These are phyloP conservation scores for Theretra japonica DNA, from an alignment of 2,888 invertebrate genomes.

Conservation along the genomic window DNA sequence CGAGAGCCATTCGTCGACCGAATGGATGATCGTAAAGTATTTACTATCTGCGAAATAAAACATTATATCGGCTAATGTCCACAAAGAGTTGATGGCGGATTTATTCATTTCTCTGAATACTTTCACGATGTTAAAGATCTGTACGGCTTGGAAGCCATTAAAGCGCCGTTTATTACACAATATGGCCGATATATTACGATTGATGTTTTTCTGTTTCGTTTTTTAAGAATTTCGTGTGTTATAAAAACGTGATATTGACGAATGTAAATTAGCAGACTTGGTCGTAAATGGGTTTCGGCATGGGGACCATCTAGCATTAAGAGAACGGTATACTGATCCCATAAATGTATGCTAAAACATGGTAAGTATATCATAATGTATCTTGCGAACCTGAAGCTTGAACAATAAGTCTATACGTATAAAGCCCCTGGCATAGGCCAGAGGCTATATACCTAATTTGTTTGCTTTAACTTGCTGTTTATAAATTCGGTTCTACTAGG, in stretches of 20 bases:
- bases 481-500: too few species aligned
- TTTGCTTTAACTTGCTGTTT: too few species aligned
- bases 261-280: not conserved
- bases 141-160: constrained; percentile 11
- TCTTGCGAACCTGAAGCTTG: too few species aligned
- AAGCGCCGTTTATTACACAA: constrained; percentile 1
- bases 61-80: constrained; percentile 26
- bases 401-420: too few species aligned
- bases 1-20: constrained; percentile 25
- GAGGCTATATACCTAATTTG: too few species aligned
- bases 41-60: constrained; percentile 27
- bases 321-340: too few species aligned
- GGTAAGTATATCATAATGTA: too few species aligned
- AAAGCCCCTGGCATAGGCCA: too few species aligned
- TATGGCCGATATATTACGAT: not conserved
- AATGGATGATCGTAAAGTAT: constrained; percentile 27
- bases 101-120: constrained; percentile 24
- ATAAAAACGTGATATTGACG: not conserved
- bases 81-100: constrained; percentile 25
- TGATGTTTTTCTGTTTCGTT: not conserved
- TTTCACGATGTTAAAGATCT: constrained; percentile 10
- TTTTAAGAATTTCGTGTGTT: not conserved
- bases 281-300: not conserved
- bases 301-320: too few species aligned
- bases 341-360: too few species aligned